Conservation (phyloP, 2,113 vertebrate genomes). For the Choloepus hoffmanni region DNA sequence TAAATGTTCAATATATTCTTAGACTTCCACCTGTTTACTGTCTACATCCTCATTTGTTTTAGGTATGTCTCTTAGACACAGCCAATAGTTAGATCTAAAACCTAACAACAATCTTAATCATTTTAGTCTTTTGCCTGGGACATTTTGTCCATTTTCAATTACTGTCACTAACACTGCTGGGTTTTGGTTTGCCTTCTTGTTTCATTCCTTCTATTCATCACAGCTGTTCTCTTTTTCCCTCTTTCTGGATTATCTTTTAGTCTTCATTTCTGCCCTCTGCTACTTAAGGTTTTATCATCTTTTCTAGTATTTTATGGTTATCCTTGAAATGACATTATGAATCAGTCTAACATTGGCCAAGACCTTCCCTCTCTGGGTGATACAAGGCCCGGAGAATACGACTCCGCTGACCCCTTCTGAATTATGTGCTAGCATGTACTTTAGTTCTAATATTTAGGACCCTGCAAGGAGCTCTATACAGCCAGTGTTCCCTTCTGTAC, state of each 20-base stretch:
- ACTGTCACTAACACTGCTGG: background rate
- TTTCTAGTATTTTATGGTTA: background rate
- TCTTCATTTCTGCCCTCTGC: background rate
- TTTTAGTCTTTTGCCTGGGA: too few species aligned
- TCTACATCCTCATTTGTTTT: background rate
- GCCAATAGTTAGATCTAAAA: background rate
- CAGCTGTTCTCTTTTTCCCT: background rate
- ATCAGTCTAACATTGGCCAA: too few species aligned
- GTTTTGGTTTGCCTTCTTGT: background rate
- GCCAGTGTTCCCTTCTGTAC: too few species aligned
- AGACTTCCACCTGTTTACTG: background rate
- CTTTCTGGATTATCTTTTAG: background rate
- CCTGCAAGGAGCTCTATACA: background rate
- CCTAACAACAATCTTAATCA: accelerated
- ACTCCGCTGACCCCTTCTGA: accelerated
- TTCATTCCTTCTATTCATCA: background rate
- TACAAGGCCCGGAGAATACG: background rate
- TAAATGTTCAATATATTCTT: background rate
- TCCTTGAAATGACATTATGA: background rate
- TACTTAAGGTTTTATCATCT: background rate
- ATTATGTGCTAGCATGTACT: too few species aligned
- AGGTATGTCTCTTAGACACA: background rate
- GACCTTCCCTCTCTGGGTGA: background rate
- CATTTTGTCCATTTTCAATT: background rate
- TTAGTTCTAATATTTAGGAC: background rate